phyloP scores from a whole-genome alignment of 1,140 invertebrate genomes.

The Bombus terrestris region DNA sequence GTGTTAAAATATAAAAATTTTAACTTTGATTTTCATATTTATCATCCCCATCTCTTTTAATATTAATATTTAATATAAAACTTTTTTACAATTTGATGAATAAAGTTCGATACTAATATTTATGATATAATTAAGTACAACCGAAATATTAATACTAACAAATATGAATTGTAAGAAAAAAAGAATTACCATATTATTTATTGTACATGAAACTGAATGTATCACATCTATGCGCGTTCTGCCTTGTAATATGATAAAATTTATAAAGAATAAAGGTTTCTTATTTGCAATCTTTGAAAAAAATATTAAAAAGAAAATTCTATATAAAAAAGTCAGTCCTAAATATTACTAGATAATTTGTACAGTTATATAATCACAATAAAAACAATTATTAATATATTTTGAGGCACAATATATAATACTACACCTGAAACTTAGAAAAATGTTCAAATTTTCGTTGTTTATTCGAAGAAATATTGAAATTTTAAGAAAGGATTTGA shows the following conservation, averaged over 20 bases:
- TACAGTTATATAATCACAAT: slow-evolving; percentile 53
- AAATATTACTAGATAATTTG: slow-evolving; percentile 52
- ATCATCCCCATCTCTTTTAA: background rate
- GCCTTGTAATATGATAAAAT: slow-evolving; percentile 37
- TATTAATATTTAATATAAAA: background rate
- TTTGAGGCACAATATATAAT: slow-evolving; percentile 40
- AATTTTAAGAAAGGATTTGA: background rate
- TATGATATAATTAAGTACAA: slow-evolving; percentile 45
- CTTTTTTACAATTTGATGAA: slow-evolving; percentile 3
- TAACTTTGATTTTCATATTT: background rate
- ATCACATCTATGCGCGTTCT: slow-evolving; percentile 43
- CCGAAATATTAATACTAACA: slow-evolving; percentile 16
- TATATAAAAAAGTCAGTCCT: slow-evolving; percentile 48
- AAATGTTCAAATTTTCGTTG: slow-evolving; percentile 20
- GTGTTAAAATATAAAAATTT: background rate
- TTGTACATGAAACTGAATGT: slow-evolving; percentile 17
- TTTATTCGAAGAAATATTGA: slow-evolving; percentile 16
- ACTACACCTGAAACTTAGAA: slow-evolving; percentile 35
- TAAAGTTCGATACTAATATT: background rate
- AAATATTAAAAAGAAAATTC: slow-evolving; percentile 34
- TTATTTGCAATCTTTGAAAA: background rate
- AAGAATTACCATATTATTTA: background rate
- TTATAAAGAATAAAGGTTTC: slow-evolving; percentile 32
- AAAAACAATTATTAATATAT: slow-evolving; percentile 42
- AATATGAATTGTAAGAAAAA: slow-evolving; percentile 27